phyloP scores from a whole-genome alignment of 2,113 vertebrate genomes.

The Poeciliopsis prolifica region DNA sequence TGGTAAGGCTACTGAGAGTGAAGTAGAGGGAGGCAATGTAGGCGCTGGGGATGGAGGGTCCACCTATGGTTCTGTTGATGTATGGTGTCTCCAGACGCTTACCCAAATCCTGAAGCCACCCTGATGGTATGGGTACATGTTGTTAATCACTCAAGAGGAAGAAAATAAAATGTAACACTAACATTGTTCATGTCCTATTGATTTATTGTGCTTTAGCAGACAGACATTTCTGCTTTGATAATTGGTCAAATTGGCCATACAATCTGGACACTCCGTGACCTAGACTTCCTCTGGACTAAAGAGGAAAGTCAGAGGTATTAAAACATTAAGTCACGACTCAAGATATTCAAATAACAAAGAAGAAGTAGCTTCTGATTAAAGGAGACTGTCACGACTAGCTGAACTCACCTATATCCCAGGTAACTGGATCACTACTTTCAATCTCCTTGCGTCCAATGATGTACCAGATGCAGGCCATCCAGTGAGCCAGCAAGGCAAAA shows the following conservation, averaged over 20 bases:
- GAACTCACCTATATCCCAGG: constrained; percentile 94
- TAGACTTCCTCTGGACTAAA: constrained; percentile 31
- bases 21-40: constrained; percentile 98
- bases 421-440: constrained; percentile 87
- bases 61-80: constrained; percentile 87
- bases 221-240: background rate
- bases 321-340: constrained; percentile 15
- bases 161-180: background rate
- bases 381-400: background rate
- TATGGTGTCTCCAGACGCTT: constrained; percentile 93
- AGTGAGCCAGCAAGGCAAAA: constrained; percentile 91
- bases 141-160: background rate
- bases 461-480: constrained; percentile 93
- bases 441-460: constrained; percentile 88
- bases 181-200: background rate
- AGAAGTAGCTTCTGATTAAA: background rate
- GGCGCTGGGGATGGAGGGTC: constrained; percentile 89
- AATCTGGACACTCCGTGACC: constrained; percentile 29
- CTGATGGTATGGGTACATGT: constrained; percentile 66
- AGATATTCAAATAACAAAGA: background rate
- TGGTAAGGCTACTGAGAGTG: constrained; percentile 97
- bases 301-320: constrained; percentile 3
- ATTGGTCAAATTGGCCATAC: constrained; percentile 7
- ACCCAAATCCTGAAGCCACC: constrained; percentile 94
- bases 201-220: background rate